phyloP scores from a whole-genome alignment of 1,140 invertebrate genomes.

The Drosophila hydei region DNA sequence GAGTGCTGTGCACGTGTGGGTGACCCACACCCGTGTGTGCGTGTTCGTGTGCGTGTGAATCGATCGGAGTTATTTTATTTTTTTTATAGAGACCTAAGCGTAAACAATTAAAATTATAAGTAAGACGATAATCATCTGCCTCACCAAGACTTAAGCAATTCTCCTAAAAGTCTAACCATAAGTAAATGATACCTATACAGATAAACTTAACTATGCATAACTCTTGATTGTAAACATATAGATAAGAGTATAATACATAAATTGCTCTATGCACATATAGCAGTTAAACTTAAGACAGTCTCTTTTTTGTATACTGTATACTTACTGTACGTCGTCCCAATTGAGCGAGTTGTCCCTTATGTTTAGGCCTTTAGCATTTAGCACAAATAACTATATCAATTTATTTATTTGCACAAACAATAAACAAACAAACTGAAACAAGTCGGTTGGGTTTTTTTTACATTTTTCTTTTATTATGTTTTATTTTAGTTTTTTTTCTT shows the following conservation, averaged over 20 bases:
- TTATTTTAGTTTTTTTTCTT: slow-evolving; percentile 63
- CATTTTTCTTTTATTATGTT: slow-evolving; percentile 63
- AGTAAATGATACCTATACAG: slow-evolving; percentile 9
- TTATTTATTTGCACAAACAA: slow-evolving; percentile 56
- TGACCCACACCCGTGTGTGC: too few relatives aligned
- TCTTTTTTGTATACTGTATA: slow-evolving; percentile 22
- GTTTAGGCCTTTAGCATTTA: slow-evolving; percentile 47
- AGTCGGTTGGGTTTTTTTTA: slow-evolving; percentile 14
- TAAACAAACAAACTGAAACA: slow-evolving; percentile 15
- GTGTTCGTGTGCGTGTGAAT: neutral
- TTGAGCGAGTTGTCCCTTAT: slow-evolving; percentile 2
- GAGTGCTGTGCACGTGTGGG: too few relatives aligned
- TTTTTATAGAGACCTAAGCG: slow-evolving; percentile 24
- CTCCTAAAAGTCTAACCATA: slow-evolving; percentile 45
- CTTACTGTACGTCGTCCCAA: slow-evolving; percentile 3
- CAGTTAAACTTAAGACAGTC: slow-evolving; percentile 13
- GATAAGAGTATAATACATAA: neutral
- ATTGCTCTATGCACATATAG: slow-evolving; percentile 6
- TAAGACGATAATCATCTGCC: slow-evolving; percentile 54
- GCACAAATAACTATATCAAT: slow-evolving; percentile 28
- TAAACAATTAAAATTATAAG: slow-evolving; percentile 21
- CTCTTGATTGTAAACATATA: slow-evolving; percentile 2
- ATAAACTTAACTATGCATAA: slow-evolving; percentile 3
- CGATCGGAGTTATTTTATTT: slow-evolving; percentile 4
- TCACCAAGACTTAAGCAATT: slow-evolving; percentile 73